Evolutionary conservation across 2,888 invertebrate species (phyloP).

Genomic region (Cybosia mesomella): DNA sequence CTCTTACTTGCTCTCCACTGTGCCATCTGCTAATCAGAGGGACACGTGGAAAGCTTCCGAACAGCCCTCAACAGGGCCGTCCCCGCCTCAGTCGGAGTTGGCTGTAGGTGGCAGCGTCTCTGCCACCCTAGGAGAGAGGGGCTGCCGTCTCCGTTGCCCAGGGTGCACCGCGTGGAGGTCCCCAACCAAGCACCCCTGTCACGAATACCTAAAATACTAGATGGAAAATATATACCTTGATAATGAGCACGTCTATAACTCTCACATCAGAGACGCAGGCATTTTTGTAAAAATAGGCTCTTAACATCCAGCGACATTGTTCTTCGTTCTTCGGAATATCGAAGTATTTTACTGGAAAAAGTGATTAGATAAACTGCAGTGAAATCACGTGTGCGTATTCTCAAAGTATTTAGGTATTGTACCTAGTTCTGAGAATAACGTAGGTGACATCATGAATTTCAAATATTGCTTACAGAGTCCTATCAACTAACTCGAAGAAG

Average conservation of each 20-base stretch:
- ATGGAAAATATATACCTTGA: constrained; percentile 90
- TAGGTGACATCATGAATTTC: too few relatives aligned
- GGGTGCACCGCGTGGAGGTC: too few relatives aligned
- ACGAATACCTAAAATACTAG: background rate
- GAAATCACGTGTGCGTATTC: background rate
- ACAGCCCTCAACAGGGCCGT: too few relatives aligned
- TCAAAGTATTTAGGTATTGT: background rate
- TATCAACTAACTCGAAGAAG: too few relatives aligned
- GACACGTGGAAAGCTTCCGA: too few relatives aligned
- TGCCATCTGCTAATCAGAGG: too few relatives aligned
- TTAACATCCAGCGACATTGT: constrained; percentile 90
- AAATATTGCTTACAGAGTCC: too few relatives aligned
- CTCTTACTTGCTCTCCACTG: too few relatives aligned
- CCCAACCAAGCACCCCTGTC: background rate
- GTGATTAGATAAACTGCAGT: background rate
- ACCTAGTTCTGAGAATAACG: background rate
- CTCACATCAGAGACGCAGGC: constrained; percentile 93
- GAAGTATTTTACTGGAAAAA: constrained; percentile 90
- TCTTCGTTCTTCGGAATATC: constrained; percentile 91
- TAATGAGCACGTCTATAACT: constrained; percentile 95
- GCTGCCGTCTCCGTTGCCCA: too few relatives aligned
- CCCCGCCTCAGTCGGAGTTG: too few relatives aligned
- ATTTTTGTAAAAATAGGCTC: constrained; percentile 93
- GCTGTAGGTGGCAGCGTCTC: too few relatives aligned
- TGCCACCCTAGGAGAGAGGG: too few relatives aligned